phyloP scores from a whole-genome alignment of 2,797 vertebrate species.

The Onychomys leucogaster region DNA sequence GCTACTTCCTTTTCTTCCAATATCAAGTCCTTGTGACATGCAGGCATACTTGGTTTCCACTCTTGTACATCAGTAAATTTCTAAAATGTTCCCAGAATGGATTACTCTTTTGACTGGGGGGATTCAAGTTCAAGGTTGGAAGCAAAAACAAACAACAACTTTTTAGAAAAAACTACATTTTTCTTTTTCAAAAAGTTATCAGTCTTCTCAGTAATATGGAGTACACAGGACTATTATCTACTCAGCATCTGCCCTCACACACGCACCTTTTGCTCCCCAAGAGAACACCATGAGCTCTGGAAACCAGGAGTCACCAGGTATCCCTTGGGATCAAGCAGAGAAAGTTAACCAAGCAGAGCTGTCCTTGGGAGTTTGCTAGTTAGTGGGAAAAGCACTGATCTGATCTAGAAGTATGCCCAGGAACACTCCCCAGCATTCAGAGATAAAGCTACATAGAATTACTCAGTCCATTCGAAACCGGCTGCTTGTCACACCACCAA shows the following conservation, averaged over 20 bases:
- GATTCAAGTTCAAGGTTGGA: background rate
- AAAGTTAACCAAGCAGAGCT: background rate
- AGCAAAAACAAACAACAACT: background rate
- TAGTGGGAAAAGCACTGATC: background rate
- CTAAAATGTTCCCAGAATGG: background rate
- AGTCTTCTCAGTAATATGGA: background rate
- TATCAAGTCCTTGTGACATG: background rate
- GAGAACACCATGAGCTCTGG: background rate
- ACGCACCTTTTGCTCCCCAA: background rate
- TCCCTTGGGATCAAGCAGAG: background rate
- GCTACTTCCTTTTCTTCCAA: slow-evolving; percentile 23
- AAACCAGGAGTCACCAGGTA: background rate
- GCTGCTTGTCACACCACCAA: background rate
- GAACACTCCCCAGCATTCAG: too few relatives aligned
- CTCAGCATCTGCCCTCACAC: background rate
- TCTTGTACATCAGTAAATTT: slow-evolving; percentile 20
- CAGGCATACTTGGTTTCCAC: background rate
- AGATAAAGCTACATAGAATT: background rate
- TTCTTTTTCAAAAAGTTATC: slow-evolving; percentile 35
- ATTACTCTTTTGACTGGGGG: slow-evolving; percentile 44
- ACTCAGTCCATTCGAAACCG: background rate
- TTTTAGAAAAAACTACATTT: background rate
- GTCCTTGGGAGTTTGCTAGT: background rate
- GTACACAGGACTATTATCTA: background rate
- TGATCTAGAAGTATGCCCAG: too few relatives aligned